Percentiles rank a stretch among this genome's conserved stretches.
Evolutionary conservation across 2,113 vertebrate genomes (phyloP).

Genomic region (Scortum barcoo): DNA sequence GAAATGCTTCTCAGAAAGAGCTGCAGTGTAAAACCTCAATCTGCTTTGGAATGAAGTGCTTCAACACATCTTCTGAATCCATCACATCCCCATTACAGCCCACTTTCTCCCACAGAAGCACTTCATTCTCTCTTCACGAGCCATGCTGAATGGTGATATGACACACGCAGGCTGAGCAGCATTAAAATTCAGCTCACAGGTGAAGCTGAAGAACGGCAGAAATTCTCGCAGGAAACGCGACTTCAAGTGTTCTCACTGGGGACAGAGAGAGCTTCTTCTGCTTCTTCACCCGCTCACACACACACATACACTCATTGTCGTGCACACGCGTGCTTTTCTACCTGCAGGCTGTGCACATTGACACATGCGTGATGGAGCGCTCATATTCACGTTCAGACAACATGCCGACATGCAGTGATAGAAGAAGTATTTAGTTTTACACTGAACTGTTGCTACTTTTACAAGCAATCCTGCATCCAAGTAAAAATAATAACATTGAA

Average conservation of each 20-base stretch:
- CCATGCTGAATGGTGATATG: constrained; percentile 1
- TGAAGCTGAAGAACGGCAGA: constrained; percentile 24
- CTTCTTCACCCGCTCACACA: not conserved
- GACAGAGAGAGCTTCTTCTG: constrained; percentile 12
- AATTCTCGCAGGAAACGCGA: constrained; percentile 9
- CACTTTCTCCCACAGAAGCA: not conserved
- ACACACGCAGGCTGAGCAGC: not conserved
- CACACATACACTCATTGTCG: too few species aligned
- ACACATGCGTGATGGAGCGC: not conserved
- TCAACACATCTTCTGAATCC: constrained; percentile 5
- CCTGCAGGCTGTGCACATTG: not conserved
- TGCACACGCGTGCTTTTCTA: not conserved
- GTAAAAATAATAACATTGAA: too few species aligned
- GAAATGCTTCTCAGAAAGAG: not conserved
- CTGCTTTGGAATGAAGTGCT: constrained; percentile 1
- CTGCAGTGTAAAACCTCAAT: not conserved
- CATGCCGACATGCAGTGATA: not conserved
- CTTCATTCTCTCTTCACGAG: constrained; percentile 22
- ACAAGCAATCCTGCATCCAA: too few species aligned
- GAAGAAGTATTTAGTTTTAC: too few species aligned
- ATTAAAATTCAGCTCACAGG: constrained; percentile 62
- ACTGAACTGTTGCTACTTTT: too few species aligned
- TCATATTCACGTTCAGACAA: not conserved
- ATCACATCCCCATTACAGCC: constrained; percentile 12
- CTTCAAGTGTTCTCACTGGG: constrained; percentile 31